A percentile compares a stretch with the other conserved stretches of the same genome.
These are phyloP conservation scores for Apodemia duryi DNA, from an alignment of 2,888 invertebrate species.

Conservation along the genomic window DNA sequence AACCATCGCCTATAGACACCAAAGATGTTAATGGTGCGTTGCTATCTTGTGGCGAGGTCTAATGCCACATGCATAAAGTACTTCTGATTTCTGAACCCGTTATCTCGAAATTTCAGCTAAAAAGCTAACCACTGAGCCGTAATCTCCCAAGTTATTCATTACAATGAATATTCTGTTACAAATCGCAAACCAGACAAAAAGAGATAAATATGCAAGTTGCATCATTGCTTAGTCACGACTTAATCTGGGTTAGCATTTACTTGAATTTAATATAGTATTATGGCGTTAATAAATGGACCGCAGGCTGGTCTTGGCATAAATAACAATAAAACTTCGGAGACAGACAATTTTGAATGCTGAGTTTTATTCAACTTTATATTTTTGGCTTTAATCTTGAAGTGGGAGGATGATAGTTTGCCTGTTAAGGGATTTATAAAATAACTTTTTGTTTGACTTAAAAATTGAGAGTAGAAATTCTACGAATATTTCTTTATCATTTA, in stretches of 20 bases:
- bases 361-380: neutral
- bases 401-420: neutral
- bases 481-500: neutral
- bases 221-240: constrained; percentile 35
- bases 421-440: neutral
- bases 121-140: no score
- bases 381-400: neutral
- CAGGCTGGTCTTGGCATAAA: constrained; percentile 35
- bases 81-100: no score
- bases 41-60: no score
- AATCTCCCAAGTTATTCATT: neutral
- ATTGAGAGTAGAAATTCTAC: neutral
- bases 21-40: no score
- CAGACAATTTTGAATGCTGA: constrained; percentile 12
- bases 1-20: no score
- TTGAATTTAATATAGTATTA: constrained; percentile 43
- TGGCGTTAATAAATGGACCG: constrained; percentile 45
- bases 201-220: constrained; percentile 11
- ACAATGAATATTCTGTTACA: neutral
- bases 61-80: no score
- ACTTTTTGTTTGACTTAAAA: neutral
- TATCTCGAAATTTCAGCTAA: no score
- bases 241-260: constrained; percentile 44
- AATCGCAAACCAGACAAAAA: constrained; percentile 3
- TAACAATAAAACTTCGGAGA: constrained; percentile 34